Percentiles rank a stretch among this genome's conserved stretches.
Evolutionary conservation across 2,113 vertebrate species (phyloP).

Genomic region (Solenodon paradoxus): DNA sequence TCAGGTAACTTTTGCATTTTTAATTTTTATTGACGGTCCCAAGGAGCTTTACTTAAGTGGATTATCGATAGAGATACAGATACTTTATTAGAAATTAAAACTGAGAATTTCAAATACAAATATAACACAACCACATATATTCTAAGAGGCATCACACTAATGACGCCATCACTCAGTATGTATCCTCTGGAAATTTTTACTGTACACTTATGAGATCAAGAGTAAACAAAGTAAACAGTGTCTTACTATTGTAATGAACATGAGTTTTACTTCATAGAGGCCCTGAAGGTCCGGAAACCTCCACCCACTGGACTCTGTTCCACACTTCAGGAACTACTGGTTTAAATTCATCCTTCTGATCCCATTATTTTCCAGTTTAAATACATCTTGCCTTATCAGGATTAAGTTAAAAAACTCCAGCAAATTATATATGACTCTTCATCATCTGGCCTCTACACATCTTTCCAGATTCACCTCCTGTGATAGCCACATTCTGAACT

Average conservation of each 20-base stretch:
- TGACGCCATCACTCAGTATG: not conserved
- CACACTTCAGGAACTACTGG: not conserved
- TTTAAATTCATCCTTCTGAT: not conserved
- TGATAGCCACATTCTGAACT: not conserved
- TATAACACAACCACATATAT: not conserved
- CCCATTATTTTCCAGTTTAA: not conserved
- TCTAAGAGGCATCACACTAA: not conserved
- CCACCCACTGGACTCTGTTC: not conserved
- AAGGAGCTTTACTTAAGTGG: not conserved
- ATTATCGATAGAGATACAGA: not conserved
- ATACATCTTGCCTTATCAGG: not conserved
- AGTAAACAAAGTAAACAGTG: not conserved
- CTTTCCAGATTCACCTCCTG: not conserved
- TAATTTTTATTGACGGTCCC: not conserved
- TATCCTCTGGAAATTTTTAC: not conserved
- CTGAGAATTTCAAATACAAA: not conserved
- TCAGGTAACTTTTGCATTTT: not conserved
- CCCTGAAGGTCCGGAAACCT: not conserved
- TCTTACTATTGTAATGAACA: not conserved
- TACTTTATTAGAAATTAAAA: not conserved
- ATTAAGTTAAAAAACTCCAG: not conserved
- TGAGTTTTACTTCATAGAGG: not conserved
- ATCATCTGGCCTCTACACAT: not conserved
- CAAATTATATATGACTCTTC: not conserved
- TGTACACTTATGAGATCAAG: not conserved